Conservation (phyloP, 2,797 vertebrate species). For the Helostoma temminkii region DNA sequence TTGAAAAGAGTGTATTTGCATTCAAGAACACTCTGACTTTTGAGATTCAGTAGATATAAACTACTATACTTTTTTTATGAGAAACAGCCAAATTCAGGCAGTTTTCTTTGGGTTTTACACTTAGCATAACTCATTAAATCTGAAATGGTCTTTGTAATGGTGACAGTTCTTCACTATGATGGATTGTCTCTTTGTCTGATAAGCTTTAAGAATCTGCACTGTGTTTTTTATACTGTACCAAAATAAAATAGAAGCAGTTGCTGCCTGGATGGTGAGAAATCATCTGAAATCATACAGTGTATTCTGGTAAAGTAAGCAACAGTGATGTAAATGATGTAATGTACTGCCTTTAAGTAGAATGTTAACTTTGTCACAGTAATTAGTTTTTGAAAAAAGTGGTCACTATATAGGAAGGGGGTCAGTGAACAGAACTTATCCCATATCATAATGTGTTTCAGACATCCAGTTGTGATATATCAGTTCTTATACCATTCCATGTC, state of each 20-base stretch:
- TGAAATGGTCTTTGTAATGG: neutral
- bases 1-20: neutral
- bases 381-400: no score
- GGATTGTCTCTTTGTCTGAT: neutral
- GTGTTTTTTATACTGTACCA: neutral
- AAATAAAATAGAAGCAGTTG: neutral
- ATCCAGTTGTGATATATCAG: neutral
- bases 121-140: neutral
- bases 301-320: neutral
- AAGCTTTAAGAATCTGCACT: neutral
- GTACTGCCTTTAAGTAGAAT: no score
- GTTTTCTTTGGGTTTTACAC: no score
- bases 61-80: neutral
- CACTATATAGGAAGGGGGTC: no score
- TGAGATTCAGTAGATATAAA: neutral
- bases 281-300: no score
- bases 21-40: neutral
- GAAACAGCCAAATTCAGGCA: neutral
- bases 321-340: neutral
- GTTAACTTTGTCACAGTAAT: neutral
- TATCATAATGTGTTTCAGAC: neutral
- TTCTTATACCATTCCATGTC: neutral
- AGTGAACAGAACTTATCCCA: neutral
- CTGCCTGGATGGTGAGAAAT: neutral
- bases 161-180: neutral